Percentiles rank a stretch among this genome's conserved stretches.
phyloP scores from a whole-genome alignment of 2,113 vertebrate genomes.

The Crotalus helleri region DNA sequence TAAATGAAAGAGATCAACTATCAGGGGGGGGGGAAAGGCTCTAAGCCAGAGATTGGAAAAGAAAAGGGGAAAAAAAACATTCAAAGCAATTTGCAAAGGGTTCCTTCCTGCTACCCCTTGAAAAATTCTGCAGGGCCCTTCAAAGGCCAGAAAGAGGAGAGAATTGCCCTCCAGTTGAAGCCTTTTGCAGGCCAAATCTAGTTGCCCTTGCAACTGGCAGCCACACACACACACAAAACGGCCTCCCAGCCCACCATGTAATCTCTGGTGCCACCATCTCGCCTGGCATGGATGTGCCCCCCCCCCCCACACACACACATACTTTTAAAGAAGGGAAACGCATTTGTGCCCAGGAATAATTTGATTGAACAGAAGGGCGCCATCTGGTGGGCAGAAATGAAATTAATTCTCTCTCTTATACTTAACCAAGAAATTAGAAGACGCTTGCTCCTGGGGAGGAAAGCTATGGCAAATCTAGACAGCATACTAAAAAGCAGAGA shows the following conservation, averaged over 20 bases:
- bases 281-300: neutral
- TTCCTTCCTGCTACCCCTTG: neutral
- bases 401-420: neutral
- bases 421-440: too few relatives aligned
- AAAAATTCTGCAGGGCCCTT: neutral
- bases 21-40: too few relatives aligned
- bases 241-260: neutral
- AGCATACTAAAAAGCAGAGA: too few relatives aligned
- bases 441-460: too few relatives aligned
- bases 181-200: neutral
- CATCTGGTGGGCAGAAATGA: neutral
- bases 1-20: too few relatives aligned
- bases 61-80: neutral
- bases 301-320: too few relatives aligned
- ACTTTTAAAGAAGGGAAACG: too few relatives aligned
- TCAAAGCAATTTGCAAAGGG: neutral
- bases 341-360: too few relatives aligned
- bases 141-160: neutral
- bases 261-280: neutral
- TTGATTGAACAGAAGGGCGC: neutral
- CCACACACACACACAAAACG: neutral
- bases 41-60: too few relatives aligned
- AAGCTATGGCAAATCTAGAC: too few relatives aligned
- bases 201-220: neutral
- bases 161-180: neutral